These are phyloP conservation scores for Gallinago stenura DNA, from an alignment of 2,797 vertebrate genomes.

Conservation along the genomic window DNA sequence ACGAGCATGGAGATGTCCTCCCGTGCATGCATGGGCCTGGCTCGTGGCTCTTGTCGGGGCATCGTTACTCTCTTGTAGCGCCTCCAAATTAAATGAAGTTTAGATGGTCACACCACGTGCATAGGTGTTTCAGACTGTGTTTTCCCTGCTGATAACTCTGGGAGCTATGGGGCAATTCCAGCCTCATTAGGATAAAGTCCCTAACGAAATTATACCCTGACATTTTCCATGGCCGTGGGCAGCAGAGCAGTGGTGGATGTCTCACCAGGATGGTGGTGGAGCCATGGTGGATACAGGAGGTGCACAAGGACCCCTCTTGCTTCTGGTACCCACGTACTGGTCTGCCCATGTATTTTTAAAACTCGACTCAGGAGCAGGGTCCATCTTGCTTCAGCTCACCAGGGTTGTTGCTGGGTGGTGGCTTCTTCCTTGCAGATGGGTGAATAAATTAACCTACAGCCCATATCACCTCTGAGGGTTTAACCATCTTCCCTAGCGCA, in stretches of 20 bases:
- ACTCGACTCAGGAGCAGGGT: not conserved
- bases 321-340: fast-evolving
- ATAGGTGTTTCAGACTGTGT: fast-evolving
- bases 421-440: not conserved
- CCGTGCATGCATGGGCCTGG: fast-evolving
- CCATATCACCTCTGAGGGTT: not conserved
- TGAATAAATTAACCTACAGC: not conserved
- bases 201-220: too few relatives aligned
- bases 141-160: not conserved
- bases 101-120: fast-evolving
- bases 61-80: not conserved
- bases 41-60: not conserved
- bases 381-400: fast-evolving
- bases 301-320: not conserved
- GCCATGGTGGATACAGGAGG: not conserved
- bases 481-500: fast-evolving
- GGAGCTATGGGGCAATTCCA: not conserved
- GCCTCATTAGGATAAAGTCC: not conserved
- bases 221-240: not conserved
- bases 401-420: not conserved
- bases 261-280: not conserved
- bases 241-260: fast-evolving
- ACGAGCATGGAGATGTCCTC: fast-evolving
- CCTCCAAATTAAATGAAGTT: not conserved
- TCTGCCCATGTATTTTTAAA: not conserved